Percentiles rank a stretch among this genome's conserved stretches.
phyloP scores from a whole-genome alignment of 2,888 invertebrate species.

The Agrochola lychnidis region DNA sequence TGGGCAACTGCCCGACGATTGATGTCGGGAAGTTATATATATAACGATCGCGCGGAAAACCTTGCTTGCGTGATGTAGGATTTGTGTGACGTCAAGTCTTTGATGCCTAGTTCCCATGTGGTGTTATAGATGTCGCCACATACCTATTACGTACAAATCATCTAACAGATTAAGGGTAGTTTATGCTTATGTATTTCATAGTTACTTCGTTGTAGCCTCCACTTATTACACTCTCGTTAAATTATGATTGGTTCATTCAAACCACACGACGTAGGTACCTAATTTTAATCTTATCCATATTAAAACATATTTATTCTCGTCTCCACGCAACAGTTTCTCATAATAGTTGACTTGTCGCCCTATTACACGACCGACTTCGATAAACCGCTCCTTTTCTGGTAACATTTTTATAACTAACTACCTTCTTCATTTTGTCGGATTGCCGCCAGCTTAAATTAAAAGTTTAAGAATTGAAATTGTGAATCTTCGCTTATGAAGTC shows the following conservation, averaged over 20 bases:
- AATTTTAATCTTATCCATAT: slow-evolving; percentile 47
- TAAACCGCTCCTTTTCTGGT: slow-evolving; percentile 43
- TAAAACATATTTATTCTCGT: slow-evolving; percentile 42
- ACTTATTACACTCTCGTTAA: not conserved
- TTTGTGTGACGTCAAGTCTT: no score
- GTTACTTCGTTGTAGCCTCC: not conserved
- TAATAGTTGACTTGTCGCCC: slow-evolving; percentile 73
- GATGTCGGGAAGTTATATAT: no score
- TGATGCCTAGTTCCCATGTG: no score
- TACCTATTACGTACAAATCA: not conserved
- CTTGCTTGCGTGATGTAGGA: no score
- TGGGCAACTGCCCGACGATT: no score
- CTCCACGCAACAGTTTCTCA: slow-evolving; percentile 69
- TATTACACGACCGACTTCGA: slow-evolving; percentile 68
- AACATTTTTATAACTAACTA: slow-evolving; percentile 62
- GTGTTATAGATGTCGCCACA: no score
- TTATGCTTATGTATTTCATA: no score
- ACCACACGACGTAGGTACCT: not conserved
- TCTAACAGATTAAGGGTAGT: no score
- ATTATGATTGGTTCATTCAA: not conserved
- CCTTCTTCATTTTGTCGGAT: slow-evolving; percentile 56
- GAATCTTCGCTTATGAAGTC: not conserved
- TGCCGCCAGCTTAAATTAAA: slow-evolving; percentile 30
- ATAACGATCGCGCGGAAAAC: no score
- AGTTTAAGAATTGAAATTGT: slow-evolving; percentile 11